Base-by-base conservation (phyloP, 2,113 vertebrate genomes). In the Corythornis cristatus region DNA sequence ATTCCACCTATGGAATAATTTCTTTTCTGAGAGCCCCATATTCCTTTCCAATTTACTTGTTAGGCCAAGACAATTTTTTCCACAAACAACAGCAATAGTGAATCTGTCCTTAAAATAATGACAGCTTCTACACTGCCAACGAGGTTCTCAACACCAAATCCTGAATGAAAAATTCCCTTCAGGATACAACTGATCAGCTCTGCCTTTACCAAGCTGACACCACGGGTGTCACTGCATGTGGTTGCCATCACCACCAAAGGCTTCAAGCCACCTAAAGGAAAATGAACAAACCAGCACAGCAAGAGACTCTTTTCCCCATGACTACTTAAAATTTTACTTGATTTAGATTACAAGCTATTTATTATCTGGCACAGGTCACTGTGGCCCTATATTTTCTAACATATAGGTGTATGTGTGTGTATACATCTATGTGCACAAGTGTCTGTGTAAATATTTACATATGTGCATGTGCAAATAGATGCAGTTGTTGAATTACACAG, bases 171-270 rank as follows among this genome's bases (percentile, higher is more conserved):
- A 93, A 64, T 95, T 93, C 77, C 77, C 35, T 88, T 83, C 79
- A 85, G 86, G 77, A 80, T 62, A 75, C 31, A 97, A 94, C 51
- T 76, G 74, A 93, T 93, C 74, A 88, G 76, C 17, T 81, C 94
- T 96, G 82, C 84, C 73, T 95, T 91, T 64, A 74, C 71, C 26
- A 76, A 92, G 95, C 22, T 5, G 2, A 71, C 45, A 76, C 29
- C 77, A 78, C 45, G 50, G 57, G 62, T 95, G 78, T 79, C 76
- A 64, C 58, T 78, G 66, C 16, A 23, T 51, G 66, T 40, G 88
- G 91, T 90, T 77, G 93, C 66, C 95, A 84, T 85, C 56, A 65
- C 80, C 77, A 46, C 8, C n/a, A 71, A 81, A 73, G 83, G 65
- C 70, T 95, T 94, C 78, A 89, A 96, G 54, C 11, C 65, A 83